Percentiles rank a stretch among this genome's conserved stretches.
Conservation (phyloP, 2,113 vertebrate species). For the Egretta garzetta region DNA sequence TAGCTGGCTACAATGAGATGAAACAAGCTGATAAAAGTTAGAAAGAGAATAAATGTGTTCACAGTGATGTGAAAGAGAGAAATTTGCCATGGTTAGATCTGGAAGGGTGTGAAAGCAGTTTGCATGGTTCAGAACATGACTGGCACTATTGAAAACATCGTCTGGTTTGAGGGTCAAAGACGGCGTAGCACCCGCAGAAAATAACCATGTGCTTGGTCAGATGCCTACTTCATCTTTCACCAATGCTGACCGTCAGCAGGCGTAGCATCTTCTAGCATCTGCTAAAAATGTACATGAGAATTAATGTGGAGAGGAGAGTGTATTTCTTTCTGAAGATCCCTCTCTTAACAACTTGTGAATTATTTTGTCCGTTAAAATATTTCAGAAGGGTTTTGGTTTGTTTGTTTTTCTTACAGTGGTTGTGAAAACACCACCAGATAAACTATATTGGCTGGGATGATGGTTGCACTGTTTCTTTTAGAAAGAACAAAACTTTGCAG, state of each 20-base stretch:
- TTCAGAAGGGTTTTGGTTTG: neutral
- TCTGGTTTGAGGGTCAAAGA: neutral
- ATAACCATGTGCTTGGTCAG: neutral
- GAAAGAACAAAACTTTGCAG: neutral
- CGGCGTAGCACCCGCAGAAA: fast-evolving
- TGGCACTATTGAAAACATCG: neutral
- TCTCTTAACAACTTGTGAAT: neutral
- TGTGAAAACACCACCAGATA: neutral
- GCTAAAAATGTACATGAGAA: fast-evolving
- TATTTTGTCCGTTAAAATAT: neutral
- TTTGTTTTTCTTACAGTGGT: neutral
- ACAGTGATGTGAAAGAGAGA: neutral
- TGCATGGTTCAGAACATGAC: neutral
- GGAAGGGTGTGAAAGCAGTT: neutral
- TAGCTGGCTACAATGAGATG: neutral
- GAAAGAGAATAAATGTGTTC: neutral
- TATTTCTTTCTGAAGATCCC: neutral
- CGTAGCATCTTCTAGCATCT: fast-evolving
- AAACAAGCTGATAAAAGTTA: neutral
- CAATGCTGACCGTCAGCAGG: neutral
- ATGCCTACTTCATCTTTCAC: neutral
- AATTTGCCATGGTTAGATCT: neutral
- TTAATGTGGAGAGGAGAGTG: neutral
- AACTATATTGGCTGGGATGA: neutral
- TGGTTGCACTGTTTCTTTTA: neutral